Evolutionary conservation across 92 coral and sea anemone species (phyloP), one percentile per base, ranked within the genome.

Genomic region (Epizoanthus illoricatus): DNA sequence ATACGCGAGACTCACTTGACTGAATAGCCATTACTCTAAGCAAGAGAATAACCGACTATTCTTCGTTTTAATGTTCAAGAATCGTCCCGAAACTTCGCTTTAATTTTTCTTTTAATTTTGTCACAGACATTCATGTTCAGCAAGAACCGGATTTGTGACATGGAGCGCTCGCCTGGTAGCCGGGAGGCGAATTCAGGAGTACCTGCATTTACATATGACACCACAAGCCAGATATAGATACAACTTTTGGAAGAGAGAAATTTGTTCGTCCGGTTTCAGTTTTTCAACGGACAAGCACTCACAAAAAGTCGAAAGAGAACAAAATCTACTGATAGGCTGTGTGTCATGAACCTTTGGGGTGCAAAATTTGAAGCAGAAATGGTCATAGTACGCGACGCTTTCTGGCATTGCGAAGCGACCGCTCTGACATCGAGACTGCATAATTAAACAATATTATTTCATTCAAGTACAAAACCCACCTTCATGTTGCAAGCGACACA

Each of bases 401-500:
- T 42, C 70, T 63, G 13, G 58, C 71, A 42, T 42, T 62, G 81
- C 64, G 65, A 63, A 78, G 82, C 82, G 82, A 78, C 71, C 71
- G 43, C 71, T 63, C 56, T 78, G 82, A 78, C 71, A 78, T 78
- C 71, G 49, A 78, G 59, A 78, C 82, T 78, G 82, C 82, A 78
- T 78, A 78, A 62, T 78, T 78, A 78, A 78, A 78, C 59, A 43
- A 66, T 42, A 78, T 78, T 78, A 78, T 62, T 78, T 78, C 82
- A 78, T 78, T 78, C 71, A 64, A 78, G 82, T 21, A 78, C 82
- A 78, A 74, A 78, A 78, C 82, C 82, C 71, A 78, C 82, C 82
- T 78, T 78, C 82, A 78, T 78, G 82, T 78, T 78, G 61, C 82
- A 78, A n/a, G 82, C 82, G 58, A 78, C 82, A 28, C 82, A 78